Evolutionary conservation across 2,888 invertebrate species (phyloP).

Genomic region (Drosophila anomelani): DNA sequence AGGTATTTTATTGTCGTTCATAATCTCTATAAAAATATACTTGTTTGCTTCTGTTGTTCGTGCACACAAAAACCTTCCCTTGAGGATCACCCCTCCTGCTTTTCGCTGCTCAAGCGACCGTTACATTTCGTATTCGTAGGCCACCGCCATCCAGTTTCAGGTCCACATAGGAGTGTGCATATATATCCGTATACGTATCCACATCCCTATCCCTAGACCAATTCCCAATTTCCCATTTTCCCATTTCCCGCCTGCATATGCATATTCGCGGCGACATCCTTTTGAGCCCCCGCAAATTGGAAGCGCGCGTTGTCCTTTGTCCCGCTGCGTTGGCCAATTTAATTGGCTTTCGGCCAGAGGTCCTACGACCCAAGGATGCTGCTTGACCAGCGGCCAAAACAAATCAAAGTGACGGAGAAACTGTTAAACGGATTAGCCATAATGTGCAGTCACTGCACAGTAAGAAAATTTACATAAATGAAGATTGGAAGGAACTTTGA

Average conservation of each 20-base stretch:
- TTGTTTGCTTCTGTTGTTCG: constrained; percentile 16
- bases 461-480: background rate
- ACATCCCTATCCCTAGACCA: constrained; percentile 3
- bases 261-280: constrained; percentile 1
- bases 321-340: constrained; percentile 47
- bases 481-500: background rate
- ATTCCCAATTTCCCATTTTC: background rate
- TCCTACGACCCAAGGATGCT: constrained; percentile 1
- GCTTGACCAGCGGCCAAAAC: constrained; percentile 8
- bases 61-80: constrained; percentile 44
- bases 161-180: background rate
- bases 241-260: constrained; percentile 3
- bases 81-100: constrained; percentile 14
- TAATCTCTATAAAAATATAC: constrained; percentile 1
- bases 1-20: constrained; percentile 11
- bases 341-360: constrained; percentile 59
- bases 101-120: constrained; percentile 55
- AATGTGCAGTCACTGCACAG: constrained; percentile 15
- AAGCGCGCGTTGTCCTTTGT: constrained; percentile 28
- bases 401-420: constrained; percentile 21
- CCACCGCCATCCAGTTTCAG: constrained; percentile 9
- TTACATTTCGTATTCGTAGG: constrained; percentile 54
- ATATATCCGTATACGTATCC: background rate
- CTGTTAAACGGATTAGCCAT: constrained; percentile 38
- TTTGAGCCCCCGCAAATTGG: constrained; percentile 12